A percentile compares a stretch with the other conserved stretches of the same genome.
Conservation (phyloP, 2,888 invertebrate species). For the Cephus pygmeus region DNA sequence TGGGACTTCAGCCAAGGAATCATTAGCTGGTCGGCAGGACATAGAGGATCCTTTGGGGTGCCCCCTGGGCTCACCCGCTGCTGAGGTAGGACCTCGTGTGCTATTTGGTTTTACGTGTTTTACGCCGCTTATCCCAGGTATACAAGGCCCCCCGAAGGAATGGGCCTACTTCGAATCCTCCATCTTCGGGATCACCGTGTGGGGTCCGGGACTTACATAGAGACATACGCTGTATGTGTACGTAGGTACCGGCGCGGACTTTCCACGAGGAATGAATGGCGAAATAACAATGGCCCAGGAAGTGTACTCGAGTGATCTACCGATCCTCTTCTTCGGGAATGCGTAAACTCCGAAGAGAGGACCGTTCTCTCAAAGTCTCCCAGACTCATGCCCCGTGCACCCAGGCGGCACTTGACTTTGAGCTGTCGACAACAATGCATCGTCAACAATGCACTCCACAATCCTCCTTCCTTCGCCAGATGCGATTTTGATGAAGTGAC, state of each 20-base stretch:
- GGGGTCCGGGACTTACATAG: conserved; percentile 45
- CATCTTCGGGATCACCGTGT: conserved; percentile 55
- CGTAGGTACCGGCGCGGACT: conserved; percentile 40
- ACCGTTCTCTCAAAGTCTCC: conserved; percentile 15
- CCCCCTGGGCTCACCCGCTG: not conserved
- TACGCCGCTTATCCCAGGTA: conserved; percentile 41
- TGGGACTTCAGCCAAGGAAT: conserved; percentile 16
- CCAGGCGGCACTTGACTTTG: conserved; percentile 56
- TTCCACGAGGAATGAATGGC: conserved; percentile 44
- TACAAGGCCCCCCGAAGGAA: conserved; percentile 24
- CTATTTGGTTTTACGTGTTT: conserved; percentile 48
- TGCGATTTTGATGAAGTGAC: conserved; percentile 58
- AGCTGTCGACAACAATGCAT: conserved; percentile 47
- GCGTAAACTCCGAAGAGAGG: conserved; percentile 5
- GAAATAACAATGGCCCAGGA: conserved; percentile 54
- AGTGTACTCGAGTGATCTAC: conserved; percentile 59
- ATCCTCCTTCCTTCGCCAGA: conserved; percentile 45
- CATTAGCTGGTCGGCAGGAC: conserved; percentile 17
- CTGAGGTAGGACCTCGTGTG: conserved; percentile 35
- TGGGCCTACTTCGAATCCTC: conserved; percentile 30
- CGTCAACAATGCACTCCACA: conserved; percentile 45
- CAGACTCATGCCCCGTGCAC: not conserved
- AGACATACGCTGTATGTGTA: not conserved
- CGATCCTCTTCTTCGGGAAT: conserved; percentile 41
- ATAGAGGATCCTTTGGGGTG: not conserved